phyloP scores from a whole-genome alignment of 2,797 vertebrate genomes.

The Perodicticus potto region DNA sequence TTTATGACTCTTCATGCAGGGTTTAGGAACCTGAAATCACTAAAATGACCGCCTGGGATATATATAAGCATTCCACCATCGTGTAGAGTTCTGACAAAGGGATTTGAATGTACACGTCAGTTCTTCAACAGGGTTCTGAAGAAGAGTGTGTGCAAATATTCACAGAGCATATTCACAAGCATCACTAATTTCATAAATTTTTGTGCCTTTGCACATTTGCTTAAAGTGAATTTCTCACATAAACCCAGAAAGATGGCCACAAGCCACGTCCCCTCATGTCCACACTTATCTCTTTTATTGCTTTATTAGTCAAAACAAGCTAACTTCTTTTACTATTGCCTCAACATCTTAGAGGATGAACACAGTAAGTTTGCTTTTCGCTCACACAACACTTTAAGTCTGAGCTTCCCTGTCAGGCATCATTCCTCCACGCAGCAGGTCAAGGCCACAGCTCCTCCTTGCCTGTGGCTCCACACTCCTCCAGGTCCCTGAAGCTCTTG shows the following conservation, averaged over 20 bases:
- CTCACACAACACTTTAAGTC: background rate
- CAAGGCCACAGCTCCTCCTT: background rate
- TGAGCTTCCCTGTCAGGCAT: background rate
- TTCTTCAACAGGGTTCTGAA: background rate
- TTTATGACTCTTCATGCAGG: slow-evolving; percentile 1
- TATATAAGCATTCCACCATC: background rate
- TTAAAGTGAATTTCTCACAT: background rate
- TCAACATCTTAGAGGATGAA: background rate
- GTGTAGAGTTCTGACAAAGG: background rate
- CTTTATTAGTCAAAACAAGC: background rate
- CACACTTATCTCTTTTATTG: background rate
- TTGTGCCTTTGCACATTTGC: background rate
- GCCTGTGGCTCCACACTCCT: background rate
- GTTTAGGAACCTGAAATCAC: background rate
- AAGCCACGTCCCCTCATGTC: background rate
- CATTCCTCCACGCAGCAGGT: too few relatives aligned
- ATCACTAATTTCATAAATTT: background rate
- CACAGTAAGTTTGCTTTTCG: background rate
- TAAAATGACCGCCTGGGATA: background rate
- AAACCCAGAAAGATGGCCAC: background rate
- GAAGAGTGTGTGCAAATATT: background rate
- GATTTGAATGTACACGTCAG: background rate
- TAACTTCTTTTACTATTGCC: background rate
- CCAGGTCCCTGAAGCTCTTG: background rate
- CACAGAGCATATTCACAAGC: background rate